Evolutionary conservation across 2,888 invertebrate species (phyloP).

Genomic region (Coenonympha glycerion): DNA sequence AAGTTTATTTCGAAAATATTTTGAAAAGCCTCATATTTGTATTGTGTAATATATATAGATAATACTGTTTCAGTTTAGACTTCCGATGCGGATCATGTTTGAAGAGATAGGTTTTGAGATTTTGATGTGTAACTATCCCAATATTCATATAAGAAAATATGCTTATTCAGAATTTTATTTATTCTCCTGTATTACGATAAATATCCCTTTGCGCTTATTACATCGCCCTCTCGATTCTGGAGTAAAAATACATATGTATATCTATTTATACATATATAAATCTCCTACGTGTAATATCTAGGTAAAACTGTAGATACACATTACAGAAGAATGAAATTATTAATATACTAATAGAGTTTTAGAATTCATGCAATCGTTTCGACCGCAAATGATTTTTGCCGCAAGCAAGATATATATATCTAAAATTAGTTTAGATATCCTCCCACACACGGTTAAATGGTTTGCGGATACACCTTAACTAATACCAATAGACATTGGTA

Average conservation of each 20-base stretch:
- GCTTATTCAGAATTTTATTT: not conserved
- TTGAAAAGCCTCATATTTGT: not conserved
- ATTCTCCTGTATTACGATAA: conserved; percentile 6
- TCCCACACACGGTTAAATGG: conserved; percentile 47
- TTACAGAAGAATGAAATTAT: too few species aligned
- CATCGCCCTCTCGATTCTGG: conserved; percentile 27
- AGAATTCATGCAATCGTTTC: conserved; percentile 53
- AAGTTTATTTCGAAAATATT: not conserved
- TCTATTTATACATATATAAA: too few species aligned
- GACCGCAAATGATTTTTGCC: conserved; percentile 35
- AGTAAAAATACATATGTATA: conserved; percentile 40
- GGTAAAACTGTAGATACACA: too few species aligned
- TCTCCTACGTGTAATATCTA: conserved; percentile 31
- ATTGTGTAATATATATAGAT: not conserved
- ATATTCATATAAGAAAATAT: not conserved
- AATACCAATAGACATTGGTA: too few species aligned
- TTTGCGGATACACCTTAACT: conserved; percentile 60
- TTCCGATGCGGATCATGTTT: not conserved
- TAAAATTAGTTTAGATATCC: conserved; percentile 47
- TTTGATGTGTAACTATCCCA: not conserved
- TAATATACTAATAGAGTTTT: conserved; percentile 50
- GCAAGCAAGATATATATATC: conserved; percentile 48
- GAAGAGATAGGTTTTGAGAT: not conserved
- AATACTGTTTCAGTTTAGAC: not conserved
- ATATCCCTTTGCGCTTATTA: conserved; percentile 27